Evolutionary conservation across 2,113 vertebrate genomes (phyloP).

Genomic region (Gallinago undulata): DNA sequence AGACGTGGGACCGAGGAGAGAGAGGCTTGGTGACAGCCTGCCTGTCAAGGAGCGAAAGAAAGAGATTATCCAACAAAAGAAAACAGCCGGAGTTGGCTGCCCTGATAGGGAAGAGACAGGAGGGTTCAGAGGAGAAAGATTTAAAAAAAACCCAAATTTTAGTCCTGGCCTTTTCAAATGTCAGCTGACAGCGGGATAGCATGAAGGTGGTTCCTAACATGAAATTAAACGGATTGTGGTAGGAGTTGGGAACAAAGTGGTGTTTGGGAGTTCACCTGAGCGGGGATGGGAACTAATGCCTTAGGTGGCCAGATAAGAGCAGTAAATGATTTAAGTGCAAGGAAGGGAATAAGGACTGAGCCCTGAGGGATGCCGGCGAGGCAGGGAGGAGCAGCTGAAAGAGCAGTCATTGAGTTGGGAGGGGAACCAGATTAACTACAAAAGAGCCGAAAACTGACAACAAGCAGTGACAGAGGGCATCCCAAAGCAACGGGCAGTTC

Average conservation of each 20-base stretch:
- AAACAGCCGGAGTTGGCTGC: background rate
- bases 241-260: background rate
- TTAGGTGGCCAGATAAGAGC: background rate
- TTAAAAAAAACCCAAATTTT: background rate
- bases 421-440: background rate
- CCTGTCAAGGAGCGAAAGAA: background rate
- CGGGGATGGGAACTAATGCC: background rate
- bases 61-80: background rate
- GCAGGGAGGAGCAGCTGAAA: background rate
- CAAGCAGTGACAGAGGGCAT: background rate
- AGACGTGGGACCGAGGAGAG: background rate
- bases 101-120: background rate
- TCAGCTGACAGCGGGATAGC: background rate
- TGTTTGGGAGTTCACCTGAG: background rate
- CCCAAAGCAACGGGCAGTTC: background rate
- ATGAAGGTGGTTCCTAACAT: background rate
- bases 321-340: background rate
- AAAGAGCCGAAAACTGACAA: background rate
- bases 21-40: background rate
- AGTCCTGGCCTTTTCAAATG: background rate
- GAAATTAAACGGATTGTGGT: background rate
- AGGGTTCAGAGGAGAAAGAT: background rate
- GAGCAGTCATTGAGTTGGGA: background rate
- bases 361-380: background rate
- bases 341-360: background rate